Evolutionary conservation across 2,888 invertebrate genomes (phyloP).

Genomic region (Andrena chrysosceles): DNA sequence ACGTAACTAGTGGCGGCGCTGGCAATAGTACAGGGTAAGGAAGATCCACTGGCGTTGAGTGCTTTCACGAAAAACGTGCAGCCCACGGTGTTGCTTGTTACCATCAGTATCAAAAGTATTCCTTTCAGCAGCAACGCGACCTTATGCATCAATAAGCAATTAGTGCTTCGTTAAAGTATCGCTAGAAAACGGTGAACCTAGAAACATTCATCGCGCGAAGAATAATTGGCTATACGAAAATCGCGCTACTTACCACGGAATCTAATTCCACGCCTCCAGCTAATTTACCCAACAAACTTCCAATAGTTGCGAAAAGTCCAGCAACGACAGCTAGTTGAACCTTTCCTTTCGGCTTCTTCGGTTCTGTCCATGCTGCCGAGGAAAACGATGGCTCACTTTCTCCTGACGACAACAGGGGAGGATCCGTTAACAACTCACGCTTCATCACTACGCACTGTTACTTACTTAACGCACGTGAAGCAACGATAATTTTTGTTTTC

Average conservation of each 20-base stretch:
- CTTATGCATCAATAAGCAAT: slow-evolving; percentile 54
- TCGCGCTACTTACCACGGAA: slow-evolving; percentile 72
- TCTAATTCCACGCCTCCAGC: slow-evolving; percentile 83
- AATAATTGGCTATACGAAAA: slow-evolving; percentile 5
- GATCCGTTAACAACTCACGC: slow-evolving; percentile 18
- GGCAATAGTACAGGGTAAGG: slow-evolving; percentile 88
- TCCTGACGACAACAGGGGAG: slow-evolving; percentile 9
- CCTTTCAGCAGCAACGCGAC: slow-evolving; percentile 74
- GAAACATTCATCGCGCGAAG: not conserved
- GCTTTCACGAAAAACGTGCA: slow-evolving; percentile 88
- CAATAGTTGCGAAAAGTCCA: slow-evolving; percentile 88
- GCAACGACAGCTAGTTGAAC: slow-evolving; percentile 86
- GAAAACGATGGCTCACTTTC: not conserved
- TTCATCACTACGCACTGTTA: slow-evolving; percentile 8
- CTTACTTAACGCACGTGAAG: not conserved
- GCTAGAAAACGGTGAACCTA: not conserved
- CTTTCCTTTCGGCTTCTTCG: slow-evolving; percentile 30
- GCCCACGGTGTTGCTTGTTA: slow-evolving; percentile 87
- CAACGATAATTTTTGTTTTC: not conserved
- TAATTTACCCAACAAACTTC: slow-evolving; percentile 89
- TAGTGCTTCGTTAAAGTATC: not conserved
- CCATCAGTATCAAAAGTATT: slow-evolving; percentile 86
- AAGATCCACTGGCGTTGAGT: slow-evolving; percentile 87
- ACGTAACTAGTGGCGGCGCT: slow-evolving; percentile 89
- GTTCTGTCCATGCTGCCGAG: slow-evolving; percentile 3